Conservation (phyloP, 1,140 invertebrate species). For the Varroa destructor region DNA sequence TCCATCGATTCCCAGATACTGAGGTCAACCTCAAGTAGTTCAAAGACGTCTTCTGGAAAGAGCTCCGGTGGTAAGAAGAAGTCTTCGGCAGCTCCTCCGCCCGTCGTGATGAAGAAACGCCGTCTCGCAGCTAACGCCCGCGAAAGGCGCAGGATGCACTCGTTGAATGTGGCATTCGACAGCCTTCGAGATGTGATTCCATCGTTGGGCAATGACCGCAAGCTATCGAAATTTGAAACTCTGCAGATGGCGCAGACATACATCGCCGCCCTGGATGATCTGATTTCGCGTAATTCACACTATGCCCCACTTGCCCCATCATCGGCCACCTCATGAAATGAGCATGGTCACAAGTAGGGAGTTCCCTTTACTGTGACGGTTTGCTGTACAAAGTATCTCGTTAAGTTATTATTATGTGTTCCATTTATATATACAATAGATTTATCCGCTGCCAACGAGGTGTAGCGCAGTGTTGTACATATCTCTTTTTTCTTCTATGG, state of each 20-base stretch:
- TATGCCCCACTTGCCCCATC: too few relatives aligned
- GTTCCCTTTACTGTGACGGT: background rate
- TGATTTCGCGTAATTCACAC: slow-evolving; percentile 38
- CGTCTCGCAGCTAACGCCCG: slow-evolving; percentile 79
- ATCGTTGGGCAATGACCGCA: slow-evolving; percentile 58
- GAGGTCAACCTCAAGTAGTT: too few relatives aligned
- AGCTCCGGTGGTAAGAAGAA: slow-evolving; percentile 4
- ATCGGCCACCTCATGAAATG: too few relatives aligned
- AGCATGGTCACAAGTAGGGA: too few relatives aligned
- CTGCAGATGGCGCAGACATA: slow-evolving; percentile 77
- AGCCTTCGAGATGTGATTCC: slow-evolving; percentile 71
- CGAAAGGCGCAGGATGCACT: slow-evolving; percentile 82
- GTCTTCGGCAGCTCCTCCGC: slow-evolving; percentile 20
- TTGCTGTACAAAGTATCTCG: too few relatives aligned
- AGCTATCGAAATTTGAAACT: slow-evolving; percentile 72
- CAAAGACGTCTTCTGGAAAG: background rate
- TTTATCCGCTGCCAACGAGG: too few relatives aligned
- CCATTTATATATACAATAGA: too few relatives aligned
- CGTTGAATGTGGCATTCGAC: slow-evolving; percentile 84
- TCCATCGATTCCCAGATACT: background rate
- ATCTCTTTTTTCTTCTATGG: too few relatives aligned
- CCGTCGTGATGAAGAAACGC: slow-evolving; percentile 57
- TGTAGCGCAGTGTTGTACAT: too few relatives aligned
- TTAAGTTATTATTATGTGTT: too few relatives aligned
- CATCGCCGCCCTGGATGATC: slow-evolving; percentile 56